Percentiles rank a stretch among this genome's conserved stretches.
Evolutionary conservation across 2,113 vertebrate genomes (phyloP).

Genomic region (Ciconia stormi): DNA sequence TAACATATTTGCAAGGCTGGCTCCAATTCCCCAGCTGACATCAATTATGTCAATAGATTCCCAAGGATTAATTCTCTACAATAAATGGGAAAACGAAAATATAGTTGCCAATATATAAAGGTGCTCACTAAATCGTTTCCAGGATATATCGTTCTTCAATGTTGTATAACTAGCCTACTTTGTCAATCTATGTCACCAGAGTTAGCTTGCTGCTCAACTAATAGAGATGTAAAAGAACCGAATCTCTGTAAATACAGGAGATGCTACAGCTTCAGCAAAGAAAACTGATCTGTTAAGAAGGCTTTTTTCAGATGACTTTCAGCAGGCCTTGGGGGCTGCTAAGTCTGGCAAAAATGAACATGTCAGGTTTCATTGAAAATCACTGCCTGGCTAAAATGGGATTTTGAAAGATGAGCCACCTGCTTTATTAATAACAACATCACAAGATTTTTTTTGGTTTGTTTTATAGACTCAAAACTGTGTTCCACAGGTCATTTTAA

Average conservation of each 20-base stretch:
- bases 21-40: background rate
- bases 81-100: background rate
- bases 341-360: slow-evolving; percentile 64
- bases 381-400: slow-evolving; percentile 59
- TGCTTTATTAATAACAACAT: slow-evolving; percentile 65
- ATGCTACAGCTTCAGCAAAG: background rate
- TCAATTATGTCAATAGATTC: slow-evolving; percentile 1
- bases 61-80: background rate
- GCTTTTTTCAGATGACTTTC: slow-evolving; percentile 42
- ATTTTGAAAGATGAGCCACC: slow-evolving; percentile 64
- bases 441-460: slow-evolving; percentile 25
- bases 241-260: background rate
- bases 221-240: background rate
- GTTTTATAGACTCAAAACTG: background rate
- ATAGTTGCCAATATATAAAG: background rate
- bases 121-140: background rate
- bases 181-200: background rate
- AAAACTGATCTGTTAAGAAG: background rate
- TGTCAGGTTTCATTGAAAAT: slow-evolving; percentile 69
- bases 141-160: background rate
- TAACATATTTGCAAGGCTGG: background rate
- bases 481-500: slow-evolving; percentile 46
- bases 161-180: slow-evolving; percentile 41
- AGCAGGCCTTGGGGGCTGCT: slow-evolving; percentile 47
- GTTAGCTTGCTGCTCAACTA: background rate